Evolutionary conservation across 1,140 invertebrate species (phyloP).

Genomic region (Portunus trituberculatus): DNA sequence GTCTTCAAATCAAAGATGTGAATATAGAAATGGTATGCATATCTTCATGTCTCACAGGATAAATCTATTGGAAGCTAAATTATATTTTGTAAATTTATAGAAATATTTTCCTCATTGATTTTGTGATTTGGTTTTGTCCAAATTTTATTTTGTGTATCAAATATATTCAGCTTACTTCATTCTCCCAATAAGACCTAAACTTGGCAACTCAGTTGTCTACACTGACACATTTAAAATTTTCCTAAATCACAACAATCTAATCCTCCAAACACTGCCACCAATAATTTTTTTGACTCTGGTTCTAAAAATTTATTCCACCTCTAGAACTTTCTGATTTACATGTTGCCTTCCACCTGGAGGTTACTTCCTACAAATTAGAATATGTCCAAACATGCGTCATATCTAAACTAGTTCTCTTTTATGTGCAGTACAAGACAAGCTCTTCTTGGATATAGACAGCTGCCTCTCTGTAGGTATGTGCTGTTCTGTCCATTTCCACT

Average conservation of each 20-base stretch:
- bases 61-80: not conserved
- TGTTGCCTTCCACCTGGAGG: not conserved
- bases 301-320: not conserved
- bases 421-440: slow-evolving; percentile 21
- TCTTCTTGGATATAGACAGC: slow-evolving; percentile 22
- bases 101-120: not conserved
- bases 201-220: not conserved
- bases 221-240: not conserved
- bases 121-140: slow-evolving; percentile 14
- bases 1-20: not conserved
- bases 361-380: not conserved
- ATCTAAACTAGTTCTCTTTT: slow-evolving; percentile 23
- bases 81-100: not conserved
- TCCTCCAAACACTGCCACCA: not conserved
- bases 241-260: not conserved
- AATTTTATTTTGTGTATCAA: not conserved
- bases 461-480: slow-evolving; percentile 20
- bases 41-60: slow-evolving; percentile 22
- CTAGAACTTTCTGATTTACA: not conserved
- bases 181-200: slow-evolving; percentile 1
- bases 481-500: slow-evolving; percentile 21
- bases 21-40: slow-evolving; percentile 23
- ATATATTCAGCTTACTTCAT: not conserved
- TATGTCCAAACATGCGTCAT: not conserved
- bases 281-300: not conserved